A percentile compares a stretch with the other conserved stretches of the same genome.
Conservation (phyloP, 2,113 vertebrate genomes). For the Chrysemys picta region DNA sequence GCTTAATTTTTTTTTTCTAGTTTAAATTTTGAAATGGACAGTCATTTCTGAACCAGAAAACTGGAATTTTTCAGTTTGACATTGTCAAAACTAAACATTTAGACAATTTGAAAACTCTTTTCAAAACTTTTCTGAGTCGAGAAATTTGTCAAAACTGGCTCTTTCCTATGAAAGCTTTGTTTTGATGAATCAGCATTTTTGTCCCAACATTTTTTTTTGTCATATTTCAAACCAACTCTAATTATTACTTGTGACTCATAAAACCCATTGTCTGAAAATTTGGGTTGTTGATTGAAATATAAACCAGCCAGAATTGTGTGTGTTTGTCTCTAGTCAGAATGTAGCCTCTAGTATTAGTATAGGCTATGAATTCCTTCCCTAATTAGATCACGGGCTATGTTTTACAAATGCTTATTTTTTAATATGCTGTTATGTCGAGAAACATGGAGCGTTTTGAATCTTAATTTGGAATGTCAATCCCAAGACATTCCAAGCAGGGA, state of each 20-base stretch:
- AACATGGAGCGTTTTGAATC: not conserved
- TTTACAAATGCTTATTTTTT: slow-evolving; percentile 10
- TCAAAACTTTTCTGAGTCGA: not conserved
- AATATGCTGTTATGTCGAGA: not conserved
- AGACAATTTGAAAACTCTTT: not conserved
- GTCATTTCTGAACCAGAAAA: not conserved
- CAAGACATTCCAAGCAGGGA: not conserved
- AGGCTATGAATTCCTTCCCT: not conserved
- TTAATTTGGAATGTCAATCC: not conserved
- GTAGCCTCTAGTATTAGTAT: not conserved
- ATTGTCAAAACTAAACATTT: not conserved
- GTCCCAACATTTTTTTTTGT: not conserved
- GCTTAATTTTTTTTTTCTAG: not conserved
- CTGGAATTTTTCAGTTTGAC: not conserved
- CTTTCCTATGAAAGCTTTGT: not conserved
- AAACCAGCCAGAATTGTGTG: not conserved
- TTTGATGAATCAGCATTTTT: not conserved
- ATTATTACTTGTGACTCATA: not conserved
- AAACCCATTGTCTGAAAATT: not conserved
- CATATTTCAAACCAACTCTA: not conserved
- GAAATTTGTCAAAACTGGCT: not conserved
- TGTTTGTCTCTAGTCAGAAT: not conserved
- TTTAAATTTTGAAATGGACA: not conserved
- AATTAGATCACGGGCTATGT: not conserved
- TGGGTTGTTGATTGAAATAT: not conserved